A percentile compares a stretch with the other conserved stretches of the same genome.
Evolutionary conservation across 1,140 invertebrate species (phyloP).

Genomic region (Platorchestia sp.): DNA sequence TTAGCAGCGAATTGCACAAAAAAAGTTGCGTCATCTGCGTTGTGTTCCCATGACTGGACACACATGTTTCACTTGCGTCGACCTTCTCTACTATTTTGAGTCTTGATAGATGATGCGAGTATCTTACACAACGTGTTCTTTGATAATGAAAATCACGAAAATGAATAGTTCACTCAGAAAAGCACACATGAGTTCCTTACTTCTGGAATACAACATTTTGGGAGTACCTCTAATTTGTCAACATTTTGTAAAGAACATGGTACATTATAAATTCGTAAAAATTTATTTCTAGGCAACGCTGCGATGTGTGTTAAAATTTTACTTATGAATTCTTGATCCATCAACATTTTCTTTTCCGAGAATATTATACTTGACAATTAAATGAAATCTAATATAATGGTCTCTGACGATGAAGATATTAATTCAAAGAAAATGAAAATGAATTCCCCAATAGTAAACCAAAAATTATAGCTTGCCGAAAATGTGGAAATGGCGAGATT

Average conservation of each 20-base stretch:
- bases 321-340: too few species aligned
- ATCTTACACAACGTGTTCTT: background rate
- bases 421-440: too few species aligned
- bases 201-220: background rate
- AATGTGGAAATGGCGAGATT: too few species aligned
- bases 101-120: background rate
- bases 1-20: background rate
- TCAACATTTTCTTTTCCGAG: too few species aligned
- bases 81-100: background rate
- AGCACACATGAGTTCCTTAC: background rate
- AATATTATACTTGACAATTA: too few species aligned
- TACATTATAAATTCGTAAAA: background rate
- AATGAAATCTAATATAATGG: too few species aligned
- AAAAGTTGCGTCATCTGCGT: background rate
- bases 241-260: background rate
- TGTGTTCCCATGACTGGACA: background rate
- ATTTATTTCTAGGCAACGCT: too few species aligned
- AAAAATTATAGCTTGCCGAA: too few species aligned
- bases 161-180: background rate
- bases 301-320: too few species aligned
- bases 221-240: background rate
- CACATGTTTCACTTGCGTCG: background rate
- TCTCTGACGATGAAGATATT: too few species aligned
- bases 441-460: too few species aligned
- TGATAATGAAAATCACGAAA: background rate